Evolutionary conservation across 2,888 invertebrate genomes (phyloP).

Genomic region (Meganola albula): DNA sequence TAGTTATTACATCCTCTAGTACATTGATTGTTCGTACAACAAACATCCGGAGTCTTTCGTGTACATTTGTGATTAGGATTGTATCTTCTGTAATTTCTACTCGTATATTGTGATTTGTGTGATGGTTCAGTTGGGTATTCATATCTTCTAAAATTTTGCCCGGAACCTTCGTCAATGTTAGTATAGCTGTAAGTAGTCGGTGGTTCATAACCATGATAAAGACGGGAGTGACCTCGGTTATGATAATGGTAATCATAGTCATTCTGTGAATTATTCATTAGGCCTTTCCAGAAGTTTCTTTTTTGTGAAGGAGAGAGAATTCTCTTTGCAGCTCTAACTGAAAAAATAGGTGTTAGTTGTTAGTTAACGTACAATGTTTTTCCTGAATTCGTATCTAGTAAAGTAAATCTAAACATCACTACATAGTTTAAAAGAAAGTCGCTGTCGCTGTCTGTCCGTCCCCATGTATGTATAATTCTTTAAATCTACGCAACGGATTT

Average conservation of each 20-base stretch:
- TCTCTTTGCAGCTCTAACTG: conserved; percentile 38
- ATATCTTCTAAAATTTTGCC: conserved; percentile 35
- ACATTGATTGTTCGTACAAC: conserved; percentile 14
- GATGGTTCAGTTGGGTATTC: conserved; percentile 27
- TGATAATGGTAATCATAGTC: conserved; percentile 30
- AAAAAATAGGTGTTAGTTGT: too few relatives aligned
- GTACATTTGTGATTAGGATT: conserved; percentile 37
- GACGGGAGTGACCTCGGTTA: conserved; percentile 46
- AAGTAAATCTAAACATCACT: too few relatives aligned
- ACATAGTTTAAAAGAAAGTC: too few relatives aligned
- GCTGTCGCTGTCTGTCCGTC: too few relatives aligned
- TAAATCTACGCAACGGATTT: too few relatives aligned
- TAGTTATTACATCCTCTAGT: conserved; percentile 30
- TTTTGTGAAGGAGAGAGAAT: conserved; percentile 25
- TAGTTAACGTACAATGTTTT: too few relatives aligned
- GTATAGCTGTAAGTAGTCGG: conserved; percentile 15
- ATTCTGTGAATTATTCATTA: conserved; percentile 30
- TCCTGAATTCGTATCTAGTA: too few relatives aligned
- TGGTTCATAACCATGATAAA: conserved; percentile 42
- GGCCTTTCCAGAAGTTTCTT: conserved; percentile 29
- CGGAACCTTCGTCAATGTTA: conserved; percentile 22
- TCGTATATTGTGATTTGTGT: conserved; percentile 13
- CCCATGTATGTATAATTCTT: too few relatives aligned
- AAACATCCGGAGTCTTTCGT: conserved; percentile 24
- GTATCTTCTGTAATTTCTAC: conserved; percentile 33